phyloP scores from a whole-genome alignment of 2,888 invertebrate species.

The Drosophila gaucha region DNA sequence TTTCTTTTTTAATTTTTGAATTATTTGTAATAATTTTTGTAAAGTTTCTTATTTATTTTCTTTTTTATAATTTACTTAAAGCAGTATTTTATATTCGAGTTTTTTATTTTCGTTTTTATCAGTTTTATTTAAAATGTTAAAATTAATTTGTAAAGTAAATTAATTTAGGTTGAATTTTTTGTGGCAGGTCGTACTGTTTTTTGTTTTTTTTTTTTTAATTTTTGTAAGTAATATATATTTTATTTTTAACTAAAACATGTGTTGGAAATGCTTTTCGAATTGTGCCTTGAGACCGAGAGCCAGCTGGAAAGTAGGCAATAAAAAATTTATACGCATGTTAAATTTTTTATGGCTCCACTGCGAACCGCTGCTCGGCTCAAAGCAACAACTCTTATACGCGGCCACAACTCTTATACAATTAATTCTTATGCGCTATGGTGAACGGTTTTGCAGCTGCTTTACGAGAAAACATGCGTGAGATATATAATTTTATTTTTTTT shows the following conservation, averaged over 20 bases:
- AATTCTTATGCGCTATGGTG: constrained; percentile 40
- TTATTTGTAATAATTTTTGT: constrained; percentile 76
- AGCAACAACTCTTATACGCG: constrained; percentile 3
- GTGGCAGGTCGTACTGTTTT: constrained; percentile 76
- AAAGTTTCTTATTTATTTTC: constrained; percentile 38
- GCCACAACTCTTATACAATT: constrained; percentile 33
- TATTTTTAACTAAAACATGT: constrained; percentile 38
- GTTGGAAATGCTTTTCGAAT: constrained; percentile 13
- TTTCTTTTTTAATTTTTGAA: constrained; percentile 55
- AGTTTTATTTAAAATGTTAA: constrained; percentile 62
- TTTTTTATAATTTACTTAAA: constrained; percentile 67
- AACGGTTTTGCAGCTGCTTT: constrained; percentile 45
- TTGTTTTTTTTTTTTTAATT: constrained; percentile 4
- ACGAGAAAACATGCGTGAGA: constrained; percentile 54
- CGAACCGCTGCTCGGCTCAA: constrained; percentile 10
- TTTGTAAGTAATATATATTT: constrained; percentile 16
- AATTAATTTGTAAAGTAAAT: constrained; percentile 50
- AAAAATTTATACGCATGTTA: not conserved
- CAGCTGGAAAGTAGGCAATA: constrained; percentile 11
- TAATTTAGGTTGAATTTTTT: constrained; percentile 44
- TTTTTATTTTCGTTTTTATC: constrained; percentile 19
- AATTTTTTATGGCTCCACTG: constrained; percentile 16
- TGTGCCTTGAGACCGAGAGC: not conserved
- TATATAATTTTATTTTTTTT: constrained; percentile 18
- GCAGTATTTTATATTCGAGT: constrained; percentile 49